phyloP scores from a whole-genome alignment of 1,140 invertebrate genomes.

The Drosophila parvula region DNA sequence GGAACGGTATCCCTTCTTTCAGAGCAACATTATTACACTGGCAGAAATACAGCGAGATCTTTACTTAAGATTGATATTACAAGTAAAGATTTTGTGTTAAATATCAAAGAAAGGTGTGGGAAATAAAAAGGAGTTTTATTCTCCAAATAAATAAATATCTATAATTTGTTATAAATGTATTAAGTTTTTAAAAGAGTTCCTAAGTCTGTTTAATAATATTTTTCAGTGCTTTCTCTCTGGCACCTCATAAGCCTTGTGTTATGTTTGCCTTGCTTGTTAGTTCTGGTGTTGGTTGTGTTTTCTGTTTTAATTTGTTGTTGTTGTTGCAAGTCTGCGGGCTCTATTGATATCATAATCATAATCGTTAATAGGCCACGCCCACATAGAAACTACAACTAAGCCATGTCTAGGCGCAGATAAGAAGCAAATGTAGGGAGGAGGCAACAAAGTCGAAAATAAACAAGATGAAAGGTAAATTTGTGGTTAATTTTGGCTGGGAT shows the following conservation, averaged over 20 bases:
- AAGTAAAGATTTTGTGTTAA: too few relatives aligned
- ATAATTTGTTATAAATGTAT: too few relatives aligned
- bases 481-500: slow-evolving; percentile 25
- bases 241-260: slow-evolving; percentile 1
- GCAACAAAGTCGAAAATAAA: not conserved
- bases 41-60: not conserved
- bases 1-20: slow-evolving; percentile 28
- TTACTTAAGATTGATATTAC: not conserved
- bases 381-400: slow-evolving; percentile 54
- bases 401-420: slow-evolving; percentile 27
- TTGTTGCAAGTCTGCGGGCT: slow-evolving; percentile 22
- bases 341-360: slow-evolving; percentile 77
- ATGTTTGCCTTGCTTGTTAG: slow-evolving; percentile 56
- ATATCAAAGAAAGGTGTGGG: too few relatives aligned
- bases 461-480: slow-evolving; percentile 38
- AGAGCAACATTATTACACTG: slow-evolving; percentile 37
- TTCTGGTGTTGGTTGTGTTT: slow-evolving; percentile 33
- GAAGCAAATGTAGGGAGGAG: not conserved
- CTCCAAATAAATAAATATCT: too few relatives aligned
- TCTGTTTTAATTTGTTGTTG: not conserved
- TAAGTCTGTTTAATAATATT: not conserved
- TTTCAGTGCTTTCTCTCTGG: not conserved
- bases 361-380: slow-evolving; percentile 78
- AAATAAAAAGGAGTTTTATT: too few relatives aligned
- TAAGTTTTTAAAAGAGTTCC: too few relatives aligned